Base-by-base conservation (phyloP, 1,140 invertebrate species). In the Euglossa dilemma region DNA sequence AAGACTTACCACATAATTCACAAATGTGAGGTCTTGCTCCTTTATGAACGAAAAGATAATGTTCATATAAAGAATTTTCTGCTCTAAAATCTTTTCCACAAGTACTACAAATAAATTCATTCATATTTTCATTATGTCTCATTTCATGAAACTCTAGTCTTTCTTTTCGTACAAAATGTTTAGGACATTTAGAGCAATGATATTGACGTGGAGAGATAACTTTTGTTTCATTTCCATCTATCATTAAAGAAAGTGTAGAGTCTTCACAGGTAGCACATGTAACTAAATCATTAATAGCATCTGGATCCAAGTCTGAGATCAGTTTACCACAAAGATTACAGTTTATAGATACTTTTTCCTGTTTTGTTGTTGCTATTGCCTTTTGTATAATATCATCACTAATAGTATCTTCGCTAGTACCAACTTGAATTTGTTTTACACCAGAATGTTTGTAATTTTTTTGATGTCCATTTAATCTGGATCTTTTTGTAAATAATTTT, bases 31-130 rank as follows among this genome's bases (percentile, higher is more conserved):
- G 90, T 43, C 90, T 86, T 5, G 80, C 86, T 9, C 89, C 87
- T 61, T 90, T 90, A 69, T 91, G 90, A 63, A 91, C 89, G 18
- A 90, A 91, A 2, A 91, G 66, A 54, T 90, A 90, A 61, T 91
- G 90, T 20, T 91, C 90, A 14, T 88, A 91, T 16, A 91, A 81
- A 7, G 90, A 86, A 28, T 91, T 89, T 36, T 91, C 90, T 5
- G 89, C 84, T 12, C 86, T 89, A 52, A 91, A 89, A 3, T 90
- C 84, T 43, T 89, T 90, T 5, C 89, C 88, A 36, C 90, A 91
- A 14, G 86, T 90, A 56, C 90, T 91, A 64, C 90, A 91, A 45
- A 90, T 47, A 28, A 88, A 86, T 71, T 91, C 86, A 14, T 88
- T 83, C 89, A 88, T 91, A 54, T 91, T 89, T 47, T 91, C 90